Conservation (phyloP, 2,888 invertebrate species). For the Melinaea marsaeus region DNA sequence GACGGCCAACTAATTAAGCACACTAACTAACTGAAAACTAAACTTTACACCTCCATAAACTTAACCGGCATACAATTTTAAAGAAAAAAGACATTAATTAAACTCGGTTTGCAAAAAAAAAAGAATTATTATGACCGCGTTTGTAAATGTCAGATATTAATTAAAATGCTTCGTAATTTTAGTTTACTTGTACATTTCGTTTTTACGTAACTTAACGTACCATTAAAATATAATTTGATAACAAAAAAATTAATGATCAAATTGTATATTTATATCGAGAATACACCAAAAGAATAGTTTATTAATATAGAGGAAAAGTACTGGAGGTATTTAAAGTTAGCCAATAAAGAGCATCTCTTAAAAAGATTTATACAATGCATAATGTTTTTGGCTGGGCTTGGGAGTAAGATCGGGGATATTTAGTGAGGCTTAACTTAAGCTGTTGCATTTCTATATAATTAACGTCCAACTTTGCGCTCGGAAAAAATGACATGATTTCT, state of each 20-base stretch:
- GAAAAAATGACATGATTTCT: too few relatives aligned
- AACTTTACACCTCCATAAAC: conserved; percentile 45
- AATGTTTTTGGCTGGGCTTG: conserved; percentile 63
- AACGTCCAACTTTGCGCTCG: conserved; percentile 27
- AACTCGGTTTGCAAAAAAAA: conserved; percentile 5
- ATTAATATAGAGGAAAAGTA: too few relatives aligned
- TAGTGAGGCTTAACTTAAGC: conserved; percentile 54
- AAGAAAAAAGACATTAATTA: conserved; percentile 21
- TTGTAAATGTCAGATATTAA: conserved; percentile 23
- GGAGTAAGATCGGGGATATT: conserved; percentile 46
- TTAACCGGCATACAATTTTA: conserved; percentile 29
- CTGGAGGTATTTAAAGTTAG: too few relatives aligned
- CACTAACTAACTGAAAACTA: conserved; percentile 50
- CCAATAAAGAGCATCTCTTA: conserved; percentile 46
- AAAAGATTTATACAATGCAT: conserved; percentile 58
- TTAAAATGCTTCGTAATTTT: too few relatives aligned
- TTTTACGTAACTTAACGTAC: too few relatives aligned
- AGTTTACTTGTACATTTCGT: too few relatives aligned
- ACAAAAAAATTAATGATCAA: conserved; percentile 38
- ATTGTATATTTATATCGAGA: too few relatives aligned
- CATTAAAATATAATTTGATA: too few relatives aligned
- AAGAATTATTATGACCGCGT: conserved; percentile 3
- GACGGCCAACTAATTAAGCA: conserved; percentile 49
- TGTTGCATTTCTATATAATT: conserved; percentile 44
- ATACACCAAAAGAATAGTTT: too few relatives aligned